These are phyloP conservation scores for Rotaria magnacalcarata DNA, from an alignment of 2,888 invertebrate species.

Conservation along the genomic window DNA sequence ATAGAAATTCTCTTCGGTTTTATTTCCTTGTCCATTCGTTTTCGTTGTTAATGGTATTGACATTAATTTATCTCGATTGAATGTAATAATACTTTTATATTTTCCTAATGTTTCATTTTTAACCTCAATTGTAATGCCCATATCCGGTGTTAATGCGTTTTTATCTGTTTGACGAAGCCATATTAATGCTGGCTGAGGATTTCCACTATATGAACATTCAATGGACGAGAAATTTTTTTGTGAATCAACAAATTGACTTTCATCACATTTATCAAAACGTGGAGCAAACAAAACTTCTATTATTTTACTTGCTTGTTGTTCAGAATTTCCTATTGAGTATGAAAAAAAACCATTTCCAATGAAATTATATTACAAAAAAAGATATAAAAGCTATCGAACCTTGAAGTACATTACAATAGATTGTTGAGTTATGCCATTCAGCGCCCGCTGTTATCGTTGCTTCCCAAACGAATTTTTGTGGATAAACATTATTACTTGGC, in stretches of 20 bases:
- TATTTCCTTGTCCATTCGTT: background rate
- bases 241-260: background rate
- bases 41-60: background rate
- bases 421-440: slow-evolving; percentile 22
- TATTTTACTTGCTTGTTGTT: background rate
- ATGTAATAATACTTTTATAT: background rate
- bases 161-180: background rate
- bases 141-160: background rate
- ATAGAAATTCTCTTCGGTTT: background rate
- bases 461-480: slow-evolving; percentile 9
- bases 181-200: background rate
- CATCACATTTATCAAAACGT: background rate
- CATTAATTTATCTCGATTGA: background rate
- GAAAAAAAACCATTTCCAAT: background rate
- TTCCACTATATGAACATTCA: slow-evolving; percentile 28
- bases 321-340: background rate
- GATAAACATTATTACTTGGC: background rate
- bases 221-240: background rate
- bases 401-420: background rate
- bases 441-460: background rate
- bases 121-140: background rate
- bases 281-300: background rate
- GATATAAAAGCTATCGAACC: background rate
- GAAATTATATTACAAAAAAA: too few species aligned
- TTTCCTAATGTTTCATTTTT: background rate